Evolutionary conservation across 2,113 vertebrate species (phyloP), one percentile per base, ranked within the genome.

Genomic region (Noturus placidus): DNA sequence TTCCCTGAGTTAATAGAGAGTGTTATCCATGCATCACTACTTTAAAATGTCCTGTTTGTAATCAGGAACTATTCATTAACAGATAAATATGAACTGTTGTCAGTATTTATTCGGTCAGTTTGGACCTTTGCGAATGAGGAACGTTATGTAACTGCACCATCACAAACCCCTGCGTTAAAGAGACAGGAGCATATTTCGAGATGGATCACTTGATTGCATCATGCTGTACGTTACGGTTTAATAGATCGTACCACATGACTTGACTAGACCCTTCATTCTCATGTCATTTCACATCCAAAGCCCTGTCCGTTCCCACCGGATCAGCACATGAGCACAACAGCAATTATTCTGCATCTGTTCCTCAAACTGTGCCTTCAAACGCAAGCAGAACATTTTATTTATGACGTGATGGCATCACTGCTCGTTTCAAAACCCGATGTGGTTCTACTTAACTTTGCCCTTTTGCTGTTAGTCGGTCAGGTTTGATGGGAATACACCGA

Each of bases 401-500:
- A 87, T 85, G 79, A 38, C 65, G 87, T 86, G 84, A 84, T 88
- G 87, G 79, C 82, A 81, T 79, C 14, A 38, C 56, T 5, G 63
- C 85, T 77, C 63, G 72, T 69, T 77, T 70, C 84, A 20, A 69
- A 83, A 38, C 70, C 33, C 50, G 30, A 72, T 67, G 38, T 88
- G 84, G 70, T 84, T 88, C 84, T 88, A 59, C 86, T 90, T 84
- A 86, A 76, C 84, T 74, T 57, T 72, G 84, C 52, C 61, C 67
- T 76, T 76, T 83, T 79, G 84, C 72, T 88, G 83, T 59, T 67
- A 42, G 33, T 82, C 19, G 77, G 76, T 61, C 33, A 46, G 82
- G 57, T 77, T 65, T 74, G 84, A 86, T 82, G 67, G 13, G 57
- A 90, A 35, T 22, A 50, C 42, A 19, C 52, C 4, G 54, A 86